Conservation (phyloP, 1,140 invertebrate species). For the Drosophila mayri region DNA sequence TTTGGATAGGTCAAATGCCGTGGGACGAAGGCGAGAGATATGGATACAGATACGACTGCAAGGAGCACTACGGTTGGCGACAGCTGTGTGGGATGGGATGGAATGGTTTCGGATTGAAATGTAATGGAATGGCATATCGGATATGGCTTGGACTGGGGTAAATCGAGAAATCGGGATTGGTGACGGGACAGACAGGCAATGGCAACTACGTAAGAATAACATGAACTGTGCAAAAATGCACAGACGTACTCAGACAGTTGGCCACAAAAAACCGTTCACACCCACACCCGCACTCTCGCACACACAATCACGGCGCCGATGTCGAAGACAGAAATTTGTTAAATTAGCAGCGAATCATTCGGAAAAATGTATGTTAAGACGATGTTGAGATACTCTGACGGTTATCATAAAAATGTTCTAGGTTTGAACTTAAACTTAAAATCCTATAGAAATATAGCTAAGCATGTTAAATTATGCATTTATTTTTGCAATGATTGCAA, state of each 20-base stretch:
- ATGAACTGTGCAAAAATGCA: conserved; percentile 74
- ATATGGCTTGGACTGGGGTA: conserved; percentile 12
- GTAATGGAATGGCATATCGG: conserved; percentile 17
- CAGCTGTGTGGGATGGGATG: conserved; percentile 26
- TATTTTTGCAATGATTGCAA: too few species aligned
- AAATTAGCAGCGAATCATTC: conserved; percentile 66
- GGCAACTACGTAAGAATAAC: conserved; percentile 78
- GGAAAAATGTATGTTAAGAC: neutral
- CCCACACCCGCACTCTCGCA: conserved; percentile 34
- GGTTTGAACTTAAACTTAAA: neutral
- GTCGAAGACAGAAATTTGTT: conserved; percentile 75
- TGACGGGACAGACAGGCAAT: conserved; percentile 69
- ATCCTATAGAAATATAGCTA: too few species aligned
- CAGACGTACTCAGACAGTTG: conserved; percentile 51
- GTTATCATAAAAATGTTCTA: neutral
- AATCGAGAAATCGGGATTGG: conserved; percentile 22
- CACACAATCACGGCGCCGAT: conserved; percentile 64
- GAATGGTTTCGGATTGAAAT: neutral
- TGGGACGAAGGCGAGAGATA: conserved; percentile 31
- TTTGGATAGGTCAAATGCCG: conserved; percentile 77
- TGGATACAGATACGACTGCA: conserved; percentile 33
- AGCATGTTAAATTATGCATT: too few species aligned
- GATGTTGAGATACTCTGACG: neutral
- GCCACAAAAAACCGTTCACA: conserved; percentile 43
- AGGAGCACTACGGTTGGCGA: conserved; percentile 4